These are phyloP conservation scores for Protosalanx chinensis DNA, from an alignment of 2,797 vertebrate genomes.

Conservation along the genomic window DNA sequence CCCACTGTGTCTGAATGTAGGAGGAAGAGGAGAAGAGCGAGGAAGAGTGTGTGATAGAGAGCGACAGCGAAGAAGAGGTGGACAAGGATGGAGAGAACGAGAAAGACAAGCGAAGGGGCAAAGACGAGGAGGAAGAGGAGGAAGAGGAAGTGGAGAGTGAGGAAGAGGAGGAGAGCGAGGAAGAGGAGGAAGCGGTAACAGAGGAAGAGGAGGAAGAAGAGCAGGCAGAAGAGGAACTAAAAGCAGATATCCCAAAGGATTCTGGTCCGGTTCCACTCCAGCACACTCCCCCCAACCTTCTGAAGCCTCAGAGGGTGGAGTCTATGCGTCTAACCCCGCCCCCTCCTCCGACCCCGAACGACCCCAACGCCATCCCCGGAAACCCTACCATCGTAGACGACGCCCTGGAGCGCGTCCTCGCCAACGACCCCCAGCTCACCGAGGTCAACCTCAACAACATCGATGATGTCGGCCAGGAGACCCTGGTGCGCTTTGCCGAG, in stretches of 20 bases:
- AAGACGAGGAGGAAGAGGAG: conserved; percentile 44
- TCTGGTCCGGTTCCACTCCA: background rate
- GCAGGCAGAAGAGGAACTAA: conserved; percentile 37
- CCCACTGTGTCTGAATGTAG: conserved; percentile 53
- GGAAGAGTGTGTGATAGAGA: conserved; percentile 80
- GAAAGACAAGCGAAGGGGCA: conserved; percentile 46
- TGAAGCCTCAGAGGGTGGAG: conserved; percentile 58
- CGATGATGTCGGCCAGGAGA: conserved; percentile 79
- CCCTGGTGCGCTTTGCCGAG: conserved; percentile 84
- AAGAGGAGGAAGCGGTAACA: conserved; percentile 10
- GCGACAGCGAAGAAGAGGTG: conserved; percentile 69
- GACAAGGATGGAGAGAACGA: conserved; percentile 64
- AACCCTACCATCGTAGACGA: conserved; percentile 94
- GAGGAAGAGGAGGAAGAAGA: conserved; percentile 39
- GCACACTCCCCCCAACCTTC: conserved; percentile 22
- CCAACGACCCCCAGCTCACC: conserved; percentile 80
- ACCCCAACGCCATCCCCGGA: conserved; percentile 65
- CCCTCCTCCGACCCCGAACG: conserved; percentile 54
- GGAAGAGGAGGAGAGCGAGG: conserved; percentile 10
- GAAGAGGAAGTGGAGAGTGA: conserved; percentile 43
- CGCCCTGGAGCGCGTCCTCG: conserved; percentile 79
- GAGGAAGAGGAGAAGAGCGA: conserved; percentile 66
- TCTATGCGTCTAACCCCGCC: conserved; percentile 63
- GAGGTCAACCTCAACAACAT: conserved; percentile 97
- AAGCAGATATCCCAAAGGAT: conserved; percentile 35